These are phyloP conservation scores for Opisthocomus hoazin DNA, from an alignment of 2,113 vertebrate genomes.

Conservation along the genomic window DNA sequence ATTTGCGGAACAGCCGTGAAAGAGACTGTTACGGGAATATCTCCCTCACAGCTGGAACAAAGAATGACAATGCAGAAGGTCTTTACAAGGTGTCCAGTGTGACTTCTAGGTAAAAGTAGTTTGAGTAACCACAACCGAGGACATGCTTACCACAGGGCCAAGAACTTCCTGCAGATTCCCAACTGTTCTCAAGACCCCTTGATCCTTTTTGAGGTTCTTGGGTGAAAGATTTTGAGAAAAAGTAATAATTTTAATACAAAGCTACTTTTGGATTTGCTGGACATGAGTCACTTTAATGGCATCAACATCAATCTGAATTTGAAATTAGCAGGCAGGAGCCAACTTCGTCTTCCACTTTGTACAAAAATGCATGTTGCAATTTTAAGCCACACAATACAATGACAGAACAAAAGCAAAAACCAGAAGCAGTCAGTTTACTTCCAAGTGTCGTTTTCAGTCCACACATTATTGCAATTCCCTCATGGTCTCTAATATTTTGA, in stretches of 20 bases:
- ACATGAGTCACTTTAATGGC: neutral
- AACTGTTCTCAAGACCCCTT: neutral
- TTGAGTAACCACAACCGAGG: neutral
- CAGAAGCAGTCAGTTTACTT: conserved; percentile 32
- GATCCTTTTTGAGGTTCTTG: neutral
- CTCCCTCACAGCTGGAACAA: neutral
- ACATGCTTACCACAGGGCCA: neutral
- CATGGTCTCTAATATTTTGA: conserved; percentile 2
- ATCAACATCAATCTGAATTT: neutral
- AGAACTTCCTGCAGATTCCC: neutral
- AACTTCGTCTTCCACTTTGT: neutral
- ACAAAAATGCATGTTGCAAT: neutral
- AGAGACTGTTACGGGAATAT: neutral
- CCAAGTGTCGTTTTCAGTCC: conserved; percentile 29
- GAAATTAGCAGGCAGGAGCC: neutral
- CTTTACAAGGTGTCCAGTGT: neutral
- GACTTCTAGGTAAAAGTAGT: neutral
- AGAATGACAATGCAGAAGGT: neutral
- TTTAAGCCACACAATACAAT: neutral
- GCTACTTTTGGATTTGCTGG: neutral
- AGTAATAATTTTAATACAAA: neutral
- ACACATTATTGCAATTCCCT: neutral
- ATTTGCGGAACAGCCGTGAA: neutral
- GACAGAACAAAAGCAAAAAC: neutral
- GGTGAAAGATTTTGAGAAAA: neutral